phyloP scores from a whole-genome alignment of 1,140 invertebrate species.

The Calycopis cecrops region DNA sequence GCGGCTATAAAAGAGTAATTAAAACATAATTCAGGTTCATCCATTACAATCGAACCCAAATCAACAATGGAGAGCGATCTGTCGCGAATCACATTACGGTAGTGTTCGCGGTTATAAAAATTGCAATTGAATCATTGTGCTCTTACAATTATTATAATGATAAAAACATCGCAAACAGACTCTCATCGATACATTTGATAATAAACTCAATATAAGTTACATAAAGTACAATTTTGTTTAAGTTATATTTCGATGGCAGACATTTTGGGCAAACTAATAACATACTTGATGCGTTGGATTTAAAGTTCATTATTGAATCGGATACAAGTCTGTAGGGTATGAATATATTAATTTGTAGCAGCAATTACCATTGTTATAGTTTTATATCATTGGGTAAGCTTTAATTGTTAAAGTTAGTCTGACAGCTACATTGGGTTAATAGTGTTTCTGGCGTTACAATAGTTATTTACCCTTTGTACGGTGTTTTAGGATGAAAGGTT shows the following conservation, averaged over 20 bases:
- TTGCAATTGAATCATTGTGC: constrained; percentile 39
- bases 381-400: constrained; percentile 52
- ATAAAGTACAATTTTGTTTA: not conserved
- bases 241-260: constrained; percentile 5
- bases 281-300: constrained; percentile 12
- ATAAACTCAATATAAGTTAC: constrained; percentile 17
- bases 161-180: constrained; percentile 28
- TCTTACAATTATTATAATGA: constrained; percentile 32
- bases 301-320: constrained; percentile 28
- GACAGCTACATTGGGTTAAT: constrained; percentile 59
- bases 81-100: constrained; percentile 45
- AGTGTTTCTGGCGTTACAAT: constrained; percentile 47
- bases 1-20: constrained; percentile 17
- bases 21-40: constrained; percentile 17
- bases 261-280: not conserved
- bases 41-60: constrained; percentile 12
- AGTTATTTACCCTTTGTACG: constrained; percentile 49
- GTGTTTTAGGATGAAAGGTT: constrained; percentile 52
- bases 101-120: constrained; percentile 42
- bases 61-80: constrained; percentile 31
- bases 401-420: constrained; percentile 59
- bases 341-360: constrained; percentile 67
- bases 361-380: constrained; percentile 47
- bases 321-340: constrained; percentile 29
- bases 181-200: constrained; percentile 14